phyloP scores from a whole-genome alignment of 2,888 invertebrate genomes.

The Ypsolopha scabrella region DNA sequence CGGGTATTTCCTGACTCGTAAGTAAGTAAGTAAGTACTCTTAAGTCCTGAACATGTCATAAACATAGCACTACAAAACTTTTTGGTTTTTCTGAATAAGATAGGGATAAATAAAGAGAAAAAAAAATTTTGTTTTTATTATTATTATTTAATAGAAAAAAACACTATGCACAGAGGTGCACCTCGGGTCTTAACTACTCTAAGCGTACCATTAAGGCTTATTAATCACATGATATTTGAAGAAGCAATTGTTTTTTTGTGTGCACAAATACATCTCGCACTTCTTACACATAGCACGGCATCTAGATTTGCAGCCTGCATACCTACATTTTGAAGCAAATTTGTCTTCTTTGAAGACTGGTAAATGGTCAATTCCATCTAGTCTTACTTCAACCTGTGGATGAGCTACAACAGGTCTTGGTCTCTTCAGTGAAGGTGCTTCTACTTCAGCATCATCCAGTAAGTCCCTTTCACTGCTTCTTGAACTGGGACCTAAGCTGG shows the following conservation, averaged over 20 bases:
- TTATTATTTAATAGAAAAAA: too few relatives aligned
- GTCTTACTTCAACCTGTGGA: slow-evolving; percentile 1
- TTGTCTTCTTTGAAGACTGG: slow-evolving; percentile 4
- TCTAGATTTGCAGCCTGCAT: neutral
- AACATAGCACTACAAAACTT: too few relatives aligned
- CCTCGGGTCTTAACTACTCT: too few relatives aligned
- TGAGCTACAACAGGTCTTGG: slow-evolving; percentile 4
- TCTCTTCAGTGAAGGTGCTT: slow-evolving; percentile 1
- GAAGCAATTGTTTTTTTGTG: slow-evolving; percentile 8
- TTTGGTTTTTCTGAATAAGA: too few relatives aligned
- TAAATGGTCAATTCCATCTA: slow-evolving; percentile 4
- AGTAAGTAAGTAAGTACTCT: too few relatives aligned
- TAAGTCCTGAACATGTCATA: too few relatives aligned
- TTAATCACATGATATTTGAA: too few relatives aligned
- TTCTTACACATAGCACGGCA: slow-evolving; percentile 5
- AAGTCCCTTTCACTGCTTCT: neutral
- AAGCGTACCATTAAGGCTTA: too few relatives aligned
- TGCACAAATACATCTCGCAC: slow-evolving; percentile 10
- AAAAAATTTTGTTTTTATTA: too few relatives aligned
- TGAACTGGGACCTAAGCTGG: neutral
- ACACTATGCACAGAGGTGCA: too few relatives aligned
- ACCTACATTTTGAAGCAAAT: slow-evolving; percentile 6
- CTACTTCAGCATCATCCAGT: slow-evolving; percentile 3
- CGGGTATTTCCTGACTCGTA: too few relatives aligned
- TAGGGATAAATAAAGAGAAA: too few relatives aligned